phyloP scores from a whole-genome alignment of 2,888 invertebrate species.

The Rhagonycha lutea region DNA sequence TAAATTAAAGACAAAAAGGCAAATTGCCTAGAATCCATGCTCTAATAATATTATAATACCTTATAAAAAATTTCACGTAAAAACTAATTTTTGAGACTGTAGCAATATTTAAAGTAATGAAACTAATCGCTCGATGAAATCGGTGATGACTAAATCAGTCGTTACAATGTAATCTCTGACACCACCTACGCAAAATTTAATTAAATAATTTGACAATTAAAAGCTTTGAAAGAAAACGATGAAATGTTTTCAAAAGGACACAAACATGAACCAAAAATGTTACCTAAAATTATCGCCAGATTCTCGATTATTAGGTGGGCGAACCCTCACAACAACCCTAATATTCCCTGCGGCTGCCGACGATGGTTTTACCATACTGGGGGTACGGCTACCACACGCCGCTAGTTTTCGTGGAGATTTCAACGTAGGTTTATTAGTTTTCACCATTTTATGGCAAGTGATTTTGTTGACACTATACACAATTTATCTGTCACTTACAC shows the following conservation, averaged over 20 bases:
- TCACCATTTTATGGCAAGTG: not conserved
- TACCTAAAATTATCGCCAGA: constrained; percentile 50
- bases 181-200: no score
- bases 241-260: not conserved
- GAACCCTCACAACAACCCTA: constrained; percentile 81
- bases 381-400: not conserved
- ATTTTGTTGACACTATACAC: not conserved
- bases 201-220: no score
- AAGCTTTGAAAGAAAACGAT: not conserved
- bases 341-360: constrained; percentile 59
- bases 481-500: not conserved
- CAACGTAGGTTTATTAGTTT: not conserved
- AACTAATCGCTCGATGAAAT: no score
- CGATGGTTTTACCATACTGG: not conserved
- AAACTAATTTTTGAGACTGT: no score
- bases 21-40: no score
- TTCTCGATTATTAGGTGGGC: constrained; percentile 79
- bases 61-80: no score
- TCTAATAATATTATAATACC: no score
- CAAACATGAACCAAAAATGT: constrained; percentile 4
- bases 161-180: no score
- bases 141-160: not conserved
- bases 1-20: no score
- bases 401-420: not conserved
- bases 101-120: no score